A percentile compares a stretch with the other conserved stretches of the same genome.
Evolutionary conservation across 2,113 vertebrate genomes (phyloP).

Genomic region (Indri indri): DNA sequence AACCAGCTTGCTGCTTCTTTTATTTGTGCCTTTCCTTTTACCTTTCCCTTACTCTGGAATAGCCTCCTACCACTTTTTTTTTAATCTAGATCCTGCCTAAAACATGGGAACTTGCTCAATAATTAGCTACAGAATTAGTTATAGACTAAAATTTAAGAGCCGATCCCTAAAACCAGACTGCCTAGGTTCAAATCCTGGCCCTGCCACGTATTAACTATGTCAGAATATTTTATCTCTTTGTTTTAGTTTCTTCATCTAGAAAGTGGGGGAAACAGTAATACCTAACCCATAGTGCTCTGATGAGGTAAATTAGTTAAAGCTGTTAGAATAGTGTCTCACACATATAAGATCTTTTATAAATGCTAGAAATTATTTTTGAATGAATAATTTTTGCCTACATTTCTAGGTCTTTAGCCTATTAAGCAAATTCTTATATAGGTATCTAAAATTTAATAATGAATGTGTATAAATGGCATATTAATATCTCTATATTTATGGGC

Average conservation of each 20-base stretch:
- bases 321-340: background rate
- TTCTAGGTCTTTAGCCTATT: background rate
- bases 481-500: background rate
- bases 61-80: background rate
- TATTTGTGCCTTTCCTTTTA: background rate
- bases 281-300: background rate
- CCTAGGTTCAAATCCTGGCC: background rate
- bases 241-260: background rate
- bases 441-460: constrained; percentile 9
- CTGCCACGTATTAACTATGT: background rate
- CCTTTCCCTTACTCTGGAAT: background rate
- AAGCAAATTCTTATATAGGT: background rate
- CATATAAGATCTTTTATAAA: background rate
- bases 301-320: background rate
- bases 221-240: background rate
- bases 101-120: background rate
- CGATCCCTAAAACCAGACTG: background rate
- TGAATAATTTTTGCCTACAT: background rate
- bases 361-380: background rate
- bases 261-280: background rate
- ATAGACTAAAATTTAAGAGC: background rate
- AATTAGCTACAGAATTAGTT: background rate
- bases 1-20: background rate
- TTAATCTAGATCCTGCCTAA: background rate
- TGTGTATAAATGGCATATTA: background rate